Evolutionary conservation across 1,140 invertebrate genomes (phyloP), one percentile per base, ranked within the genome.

Genomic region (Zaprionus camerounensis): DNA sequence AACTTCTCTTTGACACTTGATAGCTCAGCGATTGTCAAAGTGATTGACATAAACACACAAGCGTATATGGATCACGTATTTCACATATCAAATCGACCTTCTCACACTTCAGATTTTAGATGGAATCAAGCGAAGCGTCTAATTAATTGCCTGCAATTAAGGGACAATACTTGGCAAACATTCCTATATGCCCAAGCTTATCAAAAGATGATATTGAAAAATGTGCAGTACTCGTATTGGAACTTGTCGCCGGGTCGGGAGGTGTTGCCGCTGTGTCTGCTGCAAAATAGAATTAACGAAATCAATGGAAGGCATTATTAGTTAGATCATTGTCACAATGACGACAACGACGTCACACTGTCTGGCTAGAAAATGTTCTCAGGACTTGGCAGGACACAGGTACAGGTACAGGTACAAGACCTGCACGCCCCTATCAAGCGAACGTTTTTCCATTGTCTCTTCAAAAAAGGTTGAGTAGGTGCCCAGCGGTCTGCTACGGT

Each of bases 401-500:
- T n/a, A n/a, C n/a, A 17, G 17, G 63, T 78, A 87, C 55, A 57
- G 67, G 66, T 68, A 69, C 71, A 79, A 71, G 81, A 78, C 75
- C 82, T 92, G 81, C 91, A 92, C 91, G 91, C 91, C 91, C 80
- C 91, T 92, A 92, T 92, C 82, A 92, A 86, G 78, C 84, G 72
- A 81, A 78, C 74, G 58, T 67, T 76, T 73, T 71, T 64, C 64
- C 76, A 82, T 88, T 92, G 91, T 81, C 73, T 76, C 13, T 12
- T 26, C 13, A 20, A 49, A 73, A 71, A 78, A 59, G 74, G 44
- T 65, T 71, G 70, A 79, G 71, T 56, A 58, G 53, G 67, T 81
- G 81, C 78, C 81, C 74, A 84, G 51, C 70, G 67, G 76, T 78
- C 59, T 68, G 80, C 70, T 75, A 81, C 69, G 78, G 74, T 81